Evolutionary conservation across 2,113 vertebrate species (phyloP).

Genomic region (Erythrolamprus reginae): DNA sequence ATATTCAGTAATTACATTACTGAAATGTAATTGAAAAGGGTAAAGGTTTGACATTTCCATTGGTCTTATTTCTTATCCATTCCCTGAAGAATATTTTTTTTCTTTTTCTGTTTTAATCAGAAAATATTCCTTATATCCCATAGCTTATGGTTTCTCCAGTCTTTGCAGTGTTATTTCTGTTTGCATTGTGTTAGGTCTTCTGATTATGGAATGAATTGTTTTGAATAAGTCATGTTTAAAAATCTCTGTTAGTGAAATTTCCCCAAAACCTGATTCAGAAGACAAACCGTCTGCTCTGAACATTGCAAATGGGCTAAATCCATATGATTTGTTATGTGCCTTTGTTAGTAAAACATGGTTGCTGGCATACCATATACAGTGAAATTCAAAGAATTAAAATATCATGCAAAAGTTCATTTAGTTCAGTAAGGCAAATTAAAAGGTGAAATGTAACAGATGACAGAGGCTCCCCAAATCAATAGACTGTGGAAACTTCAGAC

Average conservation of each 20-base stretch:
- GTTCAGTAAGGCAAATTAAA: too few relatives aligned
- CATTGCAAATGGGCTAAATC: constrained; percentile 8
- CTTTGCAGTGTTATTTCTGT: not conserved
- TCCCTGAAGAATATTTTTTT: not conserved
- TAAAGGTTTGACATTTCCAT: not conserved
- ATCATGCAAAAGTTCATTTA: too few relatives aligned
- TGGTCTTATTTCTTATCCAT: not conserved
- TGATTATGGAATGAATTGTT: constrained; percentile 1
- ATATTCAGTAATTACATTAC: not conserved
- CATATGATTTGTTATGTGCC: not conserved
- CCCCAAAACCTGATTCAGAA: constrained; percentile 25
- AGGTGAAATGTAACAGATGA: too few relatives aligned
- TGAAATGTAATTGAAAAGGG: not conserved
- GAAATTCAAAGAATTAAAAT: too few relatives aligned
- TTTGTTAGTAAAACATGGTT: not conserved
- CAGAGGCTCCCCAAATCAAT: too few relatives aligned
- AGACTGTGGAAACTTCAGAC: too few relatives aligned
- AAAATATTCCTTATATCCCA: not conserved
- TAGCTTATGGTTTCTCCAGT: not conserved
- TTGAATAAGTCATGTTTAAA: constrained; percentile 17
- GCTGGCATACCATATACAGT: not conserved
- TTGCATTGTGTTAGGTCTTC: not conserved
- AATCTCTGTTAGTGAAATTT: constrained; percentile 13
- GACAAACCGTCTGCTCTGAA: constrained; percentile 22
- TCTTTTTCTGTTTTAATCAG: not conserved